Percentiles rank a stretch among this genome's conserved stretches.
Evolutionary conservation across 2,888 invertebrate genomes (phyloP).

Genomic region (Netelia melanura): DNA sequence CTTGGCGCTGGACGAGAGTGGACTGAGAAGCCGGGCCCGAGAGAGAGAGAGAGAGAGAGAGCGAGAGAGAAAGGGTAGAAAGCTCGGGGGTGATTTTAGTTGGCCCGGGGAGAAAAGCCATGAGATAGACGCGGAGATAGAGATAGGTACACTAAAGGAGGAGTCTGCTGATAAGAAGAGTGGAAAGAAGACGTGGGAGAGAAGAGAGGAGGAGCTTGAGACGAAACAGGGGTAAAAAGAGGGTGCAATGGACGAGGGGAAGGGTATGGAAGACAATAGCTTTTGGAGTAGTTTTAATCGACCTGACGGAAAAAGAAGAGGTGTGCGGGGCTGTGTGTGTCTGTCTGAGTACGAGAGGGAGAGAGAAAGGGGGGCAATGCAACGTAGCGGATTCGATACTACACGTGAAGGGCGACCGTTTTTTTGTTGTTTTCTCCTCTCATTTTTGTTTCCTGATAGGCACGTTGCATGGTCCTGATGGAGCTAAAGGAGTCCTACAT

Average conservation of each 20-base stretch:
- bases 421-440: not conserved
- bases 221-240: conserved; percentile 16
- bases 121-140: conserved; percentile 60
- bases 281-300: conserved; percentile 55
- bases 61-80: conserved; percentile 10
- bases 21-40: not conserved
- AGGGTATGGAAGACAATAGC: conserved; percentile 48
- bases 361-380: not conserved
- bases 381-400: conserved; percentile 49
- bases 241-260: conserved; percentile 22
- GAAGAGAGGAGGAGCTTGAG: conserved; percentile 7
- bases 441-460: not conserved
- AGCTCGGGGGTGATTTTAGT: conserved; percentile 38
- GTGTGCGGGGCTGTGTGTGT: not conserved
- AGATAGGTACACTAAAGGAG: conserved; percentile 48
- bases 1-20: conserved; percentile 55
- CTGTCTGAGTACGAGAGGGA: not conserved
- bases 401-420: not conserved
- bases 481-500: not conserved
- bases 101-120: conserved; percentile 43
- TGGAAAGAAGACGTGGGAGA: conserved; percentile 30
- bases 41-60: conserved; percentile 6
- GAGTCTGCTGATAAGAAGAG: conserved; percentile 57
- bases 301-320: conserved; percentile 32
- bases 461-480: not conserved